Evolutionary conservation across 2,797 vertebrate species (phyloP), one percentile per base, ranked within the genome.

Genomic region (Coilia nasus): DNA sequence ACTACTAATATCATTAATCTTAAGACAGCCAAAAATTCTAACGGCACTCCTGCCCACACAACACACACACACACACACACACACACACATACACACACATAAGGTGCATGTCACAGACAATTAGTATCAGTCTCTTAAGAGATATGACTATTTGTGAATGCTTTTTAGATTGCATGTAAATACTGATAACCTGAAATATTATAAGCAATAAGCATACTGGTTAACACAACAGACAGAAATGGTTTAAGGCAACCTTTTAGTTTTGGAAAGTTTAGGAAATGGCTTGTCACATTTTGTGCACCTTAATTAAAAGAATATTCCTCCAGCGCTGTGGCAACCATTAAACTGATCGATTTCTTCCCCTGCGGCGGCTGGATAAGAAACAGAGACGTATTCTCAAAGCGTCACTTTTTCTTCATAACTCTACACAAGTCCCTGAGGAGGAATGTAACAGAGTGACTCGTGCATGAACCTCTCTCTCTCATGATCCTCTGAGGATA

Each of bases 71-170:
- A 47, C 46, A 47, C 46, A 47, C 46, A 1, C 71, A 78, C 71
- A 78, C 71, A 78, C 7, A 78, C 71, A 78, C 71, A 78, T n/a
- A 80, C 75, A 80, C 75, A 80, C 75, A 80, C n/a, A 25, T 12
- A 25, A 41, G 35, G 35, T 9, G 14, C 2, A 6, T 41, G 10
- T 41, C 4, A 41, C 28, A 80, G 2, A 54, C 35, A 41, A 41
- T 41, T 41, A 41, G 5, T 41, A 41, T 41, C 5, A 3, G 17
- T 59, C 64, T 71, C 64, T 25, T 21, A n/a, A n/a, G 71, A 78
- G 35, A 78, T 41, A 21, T 44, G 11, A 78, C 1, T 78, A 21
- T 21, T 3, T 71, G 64, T 71, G 11, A 25, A 15, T 15, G 17
- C 19, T 9, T 3, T 78, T 35, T 64, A 44, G 64, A 31, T 71